phyloP scores from a whole-genome alignment of 2,113 vertebrate genomes.

The Crotophaga sulcirostris region DNA sequence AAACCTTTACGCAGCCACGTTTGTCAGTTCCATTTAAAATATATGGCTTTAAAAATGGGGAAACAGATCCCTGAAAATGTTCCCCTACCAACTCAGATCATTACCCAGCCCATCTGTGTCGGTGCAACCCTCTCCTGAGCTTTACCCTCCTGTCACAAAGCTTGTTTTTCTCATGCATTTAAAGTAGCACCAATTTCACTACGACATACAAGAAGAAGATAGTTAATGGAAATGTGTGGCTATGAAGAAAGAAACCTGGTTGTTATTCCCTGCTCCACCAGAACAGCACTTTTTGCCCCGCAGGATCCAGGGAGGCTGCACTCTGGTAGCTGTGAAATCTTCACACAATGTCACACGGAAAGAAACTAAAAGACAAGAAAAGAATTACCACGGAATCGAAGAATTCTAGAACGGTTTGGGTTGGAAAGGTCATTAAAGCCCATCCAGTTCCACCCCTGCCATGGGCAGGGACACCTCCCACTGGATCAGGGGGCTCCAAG shows the following conservation, averaged over 20 bases:
- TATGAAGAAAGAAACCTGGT: background rate
- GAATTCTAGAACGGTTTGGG: too few species aligned
- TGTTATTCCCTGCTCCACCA: background rate
- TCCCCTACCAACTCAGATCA: background rate
- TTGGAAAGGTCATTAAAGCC: too few species aligned
- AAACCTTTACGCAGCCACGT: background rate
- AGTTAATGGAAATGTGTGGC: background rate
- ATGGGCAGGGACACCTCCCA: too few species aligned
- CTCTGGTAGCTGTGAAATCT: background rate
- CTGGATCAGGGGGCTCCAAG: too few species aligned
- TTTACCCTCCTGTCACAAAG: background rate
- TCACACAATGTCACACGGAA: background rate
- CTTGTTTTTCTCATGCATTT: background rate
- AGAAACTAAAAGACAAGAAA: background rate
- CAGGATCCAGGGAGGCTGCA: background rate
- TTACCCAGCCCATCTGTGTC: background rate
- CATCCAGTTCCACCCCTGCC: too few species aligned
- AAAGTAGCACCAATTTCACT: background rate
- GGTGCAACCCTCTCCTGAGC: background rate
- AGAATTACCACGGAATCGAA: background rate
- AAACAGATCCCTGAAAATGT: background rate
- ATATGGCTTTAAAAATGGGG: background rate
- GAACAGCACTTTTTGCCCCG: background rate
- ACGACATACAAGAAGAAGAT: background rate
- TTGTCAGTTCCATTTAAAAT: background rate